phyloP scores from a whole-genome alignment of 2,888 invertebrate species.

The Acanthococcus lagerstroemiae region DNA sequence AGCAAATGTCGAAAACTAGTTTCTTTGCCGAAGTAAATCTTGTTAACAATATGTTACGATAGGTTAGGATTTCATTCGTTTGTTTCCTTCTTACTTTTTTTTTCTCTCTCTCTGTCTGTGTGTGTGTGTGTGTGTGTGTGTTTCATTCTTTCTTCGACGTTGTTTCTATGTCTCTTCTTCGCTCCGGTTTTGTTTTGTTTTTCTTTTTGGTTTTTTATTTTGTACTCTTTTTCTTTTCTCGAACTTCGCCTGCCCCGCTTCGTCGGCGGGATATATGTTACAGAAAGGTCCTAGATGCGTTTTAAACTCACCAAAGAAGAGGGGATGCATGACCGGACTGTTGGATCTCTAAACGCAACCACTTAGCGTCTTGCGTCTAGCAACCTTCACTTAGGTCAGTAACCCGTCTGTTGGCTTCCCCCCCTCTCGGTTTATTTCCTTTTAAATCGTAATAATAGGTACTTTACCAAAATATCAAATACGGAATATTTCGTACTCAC shows the following conservation, averaged over 20 bases:
- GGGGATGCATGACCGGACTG: constrained; percentile 28
- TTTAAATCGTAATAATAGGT: constrained; percentile 20
- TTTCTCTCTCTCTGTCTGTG: too few relatives aligned
- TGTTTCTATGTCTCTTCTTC: constrained; percentile 15
- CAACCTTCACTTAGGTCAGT: constrained; percentile 29
- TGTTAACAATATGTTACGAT: constrained; percentile 27
- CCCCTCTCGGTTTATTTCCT: constrained; percentile 11
- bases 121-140: too few relatives aligned
- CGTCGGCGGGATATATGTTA: constrained; percentile 11
- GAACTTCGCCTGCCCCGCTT: not conserved
- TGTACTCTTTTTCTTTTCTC: constrained; percentile 5
- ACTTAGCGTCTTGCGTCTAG: constrained; percentile 29
- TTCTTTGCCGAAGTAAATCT: constrained; percentile 22
- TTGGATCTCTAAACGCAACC: constrained; percentile 26
- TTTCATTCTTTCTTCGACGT: not conserved
- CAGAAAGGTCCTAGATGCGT: constrained; percentile 20
- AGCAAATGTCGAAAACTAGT: constrained; percentile 30
- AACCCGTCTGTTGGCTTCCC: constrained; percentile 22
- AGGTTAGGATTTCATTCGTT: constrained; percentile 26
- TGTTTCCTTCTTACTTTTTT: not conserved
- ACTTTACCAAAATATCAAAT: constrained; percentile 21
- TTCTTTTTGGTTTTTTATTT: not conserved
- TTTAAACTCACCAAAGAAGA: constrained; percentile 17
- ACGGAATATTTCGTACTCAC: too few relatives aligned
- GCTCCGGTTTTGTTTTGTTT: not conserved